Percentiles rank a stretch among this genome's conserved stretches.
These are phyloP conservation scores for Theonella swinhoei DNA, from an alignment of 37 sponge, comb jelly and placozoan species.

Conservation along the genomic window DNA sequence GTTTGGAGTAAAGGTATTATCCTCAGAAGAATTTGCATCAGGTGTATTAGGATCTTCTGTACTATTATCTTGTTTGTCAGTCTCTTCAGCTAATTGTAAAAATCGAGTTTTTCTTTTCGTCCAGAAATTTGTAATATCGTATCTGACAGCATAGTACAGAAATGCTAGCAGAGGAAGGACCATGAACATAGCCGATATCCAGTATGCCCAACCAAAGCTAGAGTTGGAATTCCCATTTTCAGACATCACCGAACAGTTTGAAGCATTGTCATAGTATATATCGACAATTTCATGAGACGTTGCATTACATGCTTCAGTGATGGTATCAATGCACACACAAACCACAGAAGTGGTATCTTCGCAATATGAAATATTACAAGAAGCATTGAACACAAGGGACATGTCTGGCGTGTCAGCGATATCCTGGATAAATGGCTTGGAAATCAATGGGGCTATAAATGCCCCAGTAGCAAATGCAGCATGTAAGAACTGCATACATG, in stretches of 20 bases:
- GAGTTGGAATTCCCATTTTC: too few species aligned
- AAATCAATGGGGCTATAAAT: constrained; percentile 60
- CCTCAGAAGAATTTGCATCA: neutral
- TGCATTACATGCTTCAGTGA: neutral
- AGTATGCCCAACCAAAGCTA: constrained; percentile 10
- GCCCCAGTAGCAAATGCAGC: constrained; percentile 64
- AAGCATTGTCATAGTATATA: too few species aligned
- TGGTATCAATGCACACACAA: neutral
- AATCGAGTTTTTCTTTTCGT: neutral
- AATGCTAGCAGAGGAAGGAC: constrained; percentile 13
- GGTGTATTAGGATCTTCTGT: neutral
- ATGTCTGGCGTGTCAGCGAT: too few species aligned
- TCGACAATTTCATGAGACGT: too few species aligned
- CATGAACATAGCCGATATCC: neutral
- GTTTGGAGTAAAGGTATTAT: neutral
- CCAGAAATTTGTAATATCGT: neutral
- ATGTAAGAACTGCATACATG: constrained; percentile 67
- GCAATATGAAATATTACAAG: neutral
- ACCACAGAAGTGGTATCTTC: neutral
- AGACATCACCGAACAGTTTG: too few species aligned
- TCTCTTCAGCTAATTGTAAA: neutral
- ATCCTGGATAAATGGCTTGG: constrained; percentile 55
- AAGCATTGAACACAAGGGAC: too few species aligned
- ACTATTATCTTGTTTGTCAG: neutral
- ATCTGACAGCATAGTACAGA: constrained; percentile 21